These are phyloP conservation scores for Escarpia spicata DNA, from an alignment of 2,888 invertebrate genomes.

Conservation along the genomic window DNA sequence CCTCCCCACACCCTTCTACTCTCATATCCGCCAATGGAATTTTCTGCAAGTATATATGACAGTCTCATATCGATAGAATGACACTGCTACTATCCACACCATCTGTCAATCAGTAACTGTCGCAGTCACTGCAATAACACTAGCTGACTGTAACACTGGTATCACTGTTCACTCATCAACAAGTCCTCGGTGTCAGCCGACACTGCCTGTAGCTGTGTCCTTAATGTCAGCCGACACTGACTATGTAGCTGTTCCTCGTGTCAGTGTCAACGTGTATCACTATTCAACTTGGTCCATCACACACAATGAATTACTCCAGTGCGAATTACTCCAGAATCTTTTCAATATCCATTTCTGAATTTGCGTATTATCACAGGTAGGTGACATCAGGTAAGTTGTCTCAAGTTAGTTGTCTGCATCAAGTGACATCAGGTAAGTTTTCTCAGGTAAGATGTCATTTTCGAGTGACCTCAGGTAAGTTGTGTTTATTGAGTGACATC, in stretches of 20 bases:
- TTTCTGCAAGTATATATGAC: neutral
- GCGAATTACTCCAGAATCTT: no score
- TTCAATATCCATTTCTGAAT: no score
- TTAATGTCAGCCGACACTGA: no score
- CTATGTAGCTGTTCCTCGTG: no score
- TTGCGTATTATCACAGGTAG: neutral
- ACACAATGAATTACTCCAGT: no score
- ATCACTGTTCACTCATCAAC: neutral
- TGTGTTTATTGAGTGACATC: neutral
- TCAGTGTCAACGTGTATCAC: no score
- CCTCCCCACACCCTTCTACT: neutral
- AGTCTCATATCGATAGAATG: neutral
- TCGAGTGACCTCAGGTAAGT: neutral
- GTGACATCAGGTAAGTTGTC: constrained; percentile 5
- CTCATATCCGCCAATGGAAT: no score
- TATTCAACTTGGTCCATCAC: no score
- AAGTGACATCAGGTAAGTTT: neutral
- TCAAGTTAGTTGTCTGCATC: neutral
- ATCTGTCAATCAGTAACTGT: neutral
- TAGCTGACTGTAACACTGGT: neutral
- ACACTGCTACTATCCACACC: neutral
- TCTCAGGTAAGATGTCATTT: neutral
- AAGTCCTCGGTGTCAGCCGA: neutral
- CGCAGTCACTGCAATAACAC: neutral
- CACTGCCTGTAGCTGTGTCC: neutral